A percentile compares a stretch with the other conserved stretches of the same genome.
Conservation (phyloP, 2,888 invertebrate genomes). For the Pelosia muscerda region DNA sequence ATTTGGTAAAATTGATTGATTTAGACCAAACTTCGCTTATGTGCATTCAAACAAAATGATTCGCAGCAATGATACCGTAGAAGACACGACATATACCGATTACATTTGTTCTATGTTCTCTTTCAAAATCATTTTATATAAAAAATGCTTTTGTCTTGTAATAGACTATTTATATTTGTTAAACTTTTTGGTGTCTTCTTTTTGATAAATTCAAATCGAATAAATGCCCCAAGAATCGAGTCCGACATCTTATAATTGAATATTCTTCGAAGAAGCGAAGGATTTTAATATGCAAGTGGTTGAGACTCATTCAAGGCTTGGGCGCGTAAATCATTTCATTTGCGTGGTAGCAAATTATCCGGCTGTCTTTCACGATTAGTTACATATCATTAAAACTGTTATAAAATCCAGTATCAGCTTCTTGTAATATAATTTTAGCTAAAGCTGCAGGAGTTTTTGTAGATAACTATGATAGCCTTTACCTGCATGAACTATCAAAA, state of each 20-base stretch:
- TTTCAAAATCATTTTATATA: too few relatives aligned
- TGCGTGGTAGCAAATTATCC: conserved; percentile 17
- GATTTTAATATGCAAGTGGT: conserved; percentile 17
- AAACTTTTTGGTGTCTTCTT: not conserved
- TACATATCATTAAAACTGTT: conserved; percentile 14
- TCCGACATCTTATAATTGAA: conserved; percentile 18
- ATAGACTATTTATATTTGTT: not conserved
- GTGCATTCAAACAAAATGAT: too few relatives aligned
- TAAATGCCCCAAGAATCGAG: conserved; percentile 9
- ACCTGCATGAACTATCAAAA: not conserved
- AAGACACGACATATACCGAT: too few relatives aligned
- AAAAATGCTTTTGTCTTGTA: not conserved
- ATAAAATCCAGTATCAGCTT: not conserved
- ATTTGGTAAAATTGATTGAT: too few relatives aligned
- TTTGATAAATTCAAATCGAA: not conserved
- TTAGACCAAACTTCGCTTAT: too few relatives aligned
- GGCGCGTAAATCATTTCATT: conserved; percentile 21
- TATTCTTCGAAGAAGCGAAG: conserved; percentile 15
- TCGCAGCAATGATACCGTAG: too few relatives aligned
- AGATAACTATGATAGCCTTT: not conserved
- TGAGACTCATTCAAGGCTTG: conserved; percentile 11
- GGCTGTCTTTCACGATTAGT: conserved; percentile 16
- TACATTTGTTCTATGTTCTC: too few relatives aligned
- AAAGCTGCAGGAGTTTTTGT: not conserved
- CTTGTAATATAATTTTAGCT: not conserved